Percentiles rank a stretch among this genome's conserved stretches.
phyloP scores from a whole-genome alignment of 2,797 vertebrate genomes.

The Taeniopygia guttata region DNA sequence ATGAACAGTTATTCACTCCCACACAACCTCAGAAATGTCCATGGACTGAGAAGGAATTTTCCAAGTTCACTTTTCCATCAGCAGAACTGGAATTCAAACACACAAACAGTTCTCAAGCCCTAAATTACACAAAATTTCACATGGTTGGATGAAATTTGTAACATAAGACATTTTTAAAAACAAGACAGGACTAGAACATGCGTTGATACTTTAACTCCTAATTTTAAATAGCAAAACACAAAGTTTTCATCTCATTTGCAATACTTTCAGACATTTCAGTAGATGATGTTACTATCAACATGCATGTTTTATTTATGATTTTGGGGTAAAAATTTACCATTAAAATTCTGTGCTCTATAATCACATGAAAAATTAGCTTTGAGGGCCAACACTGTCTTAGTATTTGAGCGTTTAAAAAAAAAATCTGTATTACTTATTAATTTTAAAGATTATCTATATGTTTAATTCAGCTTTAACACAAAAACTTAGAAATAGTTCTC shows the following conservation, averaged over 20 bases:
- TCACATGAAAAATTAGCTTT: neutral
- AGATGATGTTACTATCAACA: neutral
- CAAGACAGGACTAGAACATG: neutral
- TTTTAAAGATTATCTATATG: conserved; percentile 8
- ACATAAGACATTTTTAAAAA: neutral
- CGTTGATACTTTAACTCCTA: neutral
- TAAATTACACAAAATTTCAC: neutral
- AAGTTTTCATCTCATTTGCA: neutral
- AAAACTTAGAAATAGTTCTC: neutral
- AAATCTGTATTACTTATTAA: neutral
- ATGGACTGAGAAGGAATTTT: neutral
- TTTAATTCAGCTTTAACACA: neutral
- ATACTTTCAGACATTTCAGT: neutral
- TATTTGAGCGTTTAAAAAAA: neutral
- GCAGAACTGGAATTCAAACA: neutral
- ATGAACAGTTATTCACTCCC: fast-evolving
- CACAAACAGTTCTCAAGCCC: neutral
- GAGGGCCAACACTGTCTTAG: neutral
- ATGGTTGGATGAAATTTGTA: neutral
- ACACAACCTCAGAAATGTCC: neutral
- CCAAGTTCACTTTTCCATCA: neutral
- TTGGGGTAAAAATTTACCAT: neutral
- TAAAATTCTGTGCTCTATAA: neutral
- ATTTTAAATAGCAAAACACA: neutral
- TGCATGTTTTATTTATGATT: neutral